These are phyloP conservation scores for Perognathus longimembris DNA, from an alignment of 2,113 vertebrate genomes.

Conservation along the genomic window DNA sequence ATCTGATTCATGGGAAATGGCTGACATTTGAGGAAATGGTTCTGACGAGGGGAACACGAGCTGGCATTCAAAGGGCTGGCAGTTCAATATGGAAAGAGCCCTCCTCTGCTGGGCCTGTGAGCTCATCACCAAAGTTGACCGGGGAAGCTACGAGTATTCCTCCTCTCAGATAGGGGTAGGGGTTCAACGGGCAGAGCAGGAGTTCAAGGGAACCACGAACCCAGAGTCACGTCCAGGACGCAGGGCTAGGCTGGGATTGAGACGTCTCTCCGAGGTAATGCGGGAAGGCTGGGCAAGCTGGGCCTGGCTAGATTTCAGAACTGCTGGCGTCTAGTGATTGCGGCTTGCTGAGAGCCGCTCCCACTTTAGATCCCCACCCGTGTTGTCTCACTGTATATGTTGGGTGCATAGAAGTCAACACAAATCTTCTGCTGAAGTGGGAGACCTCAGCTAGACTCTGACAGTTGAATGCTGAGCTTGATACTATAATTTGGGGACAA, in stretches of 20 bases:
- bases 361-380: rapidly evolving
- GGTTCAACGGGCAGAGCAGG: neutral
- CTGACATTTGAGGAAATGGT: neutral
- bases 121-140: no score
- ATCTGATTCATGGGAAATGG: neutral
- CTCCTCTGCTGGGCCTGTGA: no score
- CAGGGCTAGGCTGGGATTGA: neutral
- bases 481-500: no score
- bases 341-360: rapidly evolving
- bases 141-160: neutral
- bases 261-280: neutral
- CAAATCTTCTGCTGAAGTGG: no score
- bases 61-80: no score
- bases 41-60: no score
- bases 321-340: neutral
- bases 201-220: no score
- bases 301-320: neutral
- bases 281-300: neutral
- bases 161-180: neutral
- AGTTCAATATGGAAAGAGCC: neutral
- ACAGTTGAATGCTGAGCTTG: neutral
- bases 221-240: no score
- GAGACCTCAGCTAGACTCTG: no score
- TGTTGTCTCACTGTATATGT: neutral
- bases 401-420: neutral